Evolutionary conservation across 2,113 vertebrate genomes (phyloP), one percentile per base, ranked within the genome.

Genomic region (Engraulis encrasicolus): DNA sequence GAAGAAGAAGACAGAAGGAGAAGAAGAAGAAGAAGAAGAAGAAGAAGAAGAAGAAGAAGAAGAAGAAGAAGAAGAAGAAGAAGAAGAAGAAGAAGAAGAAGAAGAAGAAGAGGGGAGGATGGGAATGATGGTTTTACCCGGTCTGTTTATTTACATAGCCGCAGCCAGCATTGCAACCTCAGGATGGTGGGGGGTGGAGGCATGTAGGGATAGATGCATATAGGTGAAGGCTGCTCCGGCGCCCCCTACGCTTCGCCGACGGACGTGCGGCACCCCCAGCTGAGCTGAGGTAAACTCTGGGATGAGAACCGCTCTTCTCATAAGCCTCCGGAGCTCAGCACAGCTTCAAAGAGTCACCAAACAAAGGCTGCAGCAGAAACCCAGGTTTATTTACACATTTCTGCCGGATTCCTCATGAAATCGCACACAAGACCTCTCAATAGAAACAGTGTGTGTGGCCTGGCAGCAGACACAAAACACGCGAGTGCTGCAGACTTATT

Each of bases 361-460:
- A 61, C 58, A 61, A 61, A 61, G 58, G 40, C 40, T 45, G 40
- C 3, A 45, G 40, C 40, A 45, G 40, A n/a, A n/a, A 9, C 40
- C 9, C 4, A 45, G 40, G 58, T 61, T 61, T 61, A 61, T 61
- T 61, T 61, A 23, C 58, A 61, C 58, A 7, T 27, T 23, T 61
- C n/a, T 61, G 58, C 20, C 12, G 23, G 23, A 61, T 23, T 61
- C 58, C 58, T 61, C 58, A 61, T 27, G 58, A 61, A 61, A 23
- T 61, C 58, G 27, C 58, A 27, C 58, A 27, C 58, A 61, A 61
- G 9, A 27, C 58, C 6, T 61, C 20, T 61, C 20, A 0, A 61
- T 61, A n/a, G 58, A 61, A 61, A 61, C 58, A 27, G n/a, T 61
- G 58, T 61, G 58, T 61, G 58, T 61, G 58, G 58, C 58, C 58